phyloP scores from a whole-genome alignment of 2,113 vertebrate species.

The Bettongia penicillata region DNA sequence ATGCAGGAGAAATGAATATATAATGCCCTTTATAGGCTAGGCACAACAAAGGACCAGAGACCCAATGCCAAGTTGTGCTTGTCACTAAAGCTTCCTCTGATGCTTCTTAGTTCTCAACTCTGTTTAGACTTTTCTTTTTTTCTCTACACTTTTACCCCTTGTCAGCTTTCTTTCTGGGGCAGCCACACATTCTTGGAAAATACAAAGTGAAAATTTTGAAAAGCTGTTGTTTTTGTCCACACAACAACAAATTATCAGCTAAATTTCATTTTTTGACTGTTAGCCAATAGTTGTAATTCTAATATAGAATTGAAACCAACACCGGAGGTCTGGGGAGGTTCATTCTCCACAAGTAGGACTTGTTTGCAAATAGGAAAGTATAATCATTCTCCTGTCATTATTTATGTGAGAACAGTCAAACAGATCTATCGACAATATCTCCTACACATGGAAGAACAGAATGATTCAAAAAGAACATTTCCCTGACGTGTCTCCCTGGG shows the following conservation, averaged over 20 bases:
- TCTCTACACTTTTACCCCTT: not conserved
- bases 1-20: conserved; percentile 32
- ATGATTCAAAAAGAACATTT: conserved; percentile 55
- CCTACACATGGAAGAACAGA: conserved; percentile 55
- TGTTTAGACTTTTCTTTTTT: conserved; percentile 27
- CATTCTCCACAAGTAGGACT: not conserved
- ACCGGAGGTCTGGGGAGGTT: not conserved
- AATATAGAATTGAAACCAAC: conserved; percentile 28
- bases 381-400: conserved; percentile 20
- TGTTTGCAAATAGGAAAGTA: conserved; percentile 23
- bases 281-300: not conserved
- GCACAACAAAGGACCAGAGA: conserved; percentile 46
- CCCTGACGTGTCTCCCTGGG: conserved; percentile 45
- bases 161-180: not conserved
- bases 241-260: not conserved
- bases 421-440: conserved; percentile 36
- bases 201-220: not conserved
- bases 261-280: not conserved
- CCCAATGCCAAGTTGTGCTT: conserved; percentile 56
- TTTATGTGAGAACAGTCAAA: conserved; percentile 39
- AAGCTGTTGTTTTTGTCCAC: conserved; percentile 2
- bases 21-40: conserved; percentile 40
- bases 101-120: conserved; percentile 26
- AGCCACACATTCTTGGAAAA: not conserved
- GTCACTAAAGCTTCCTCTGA: conserved; percentile 5